Base-by-base conservation (phyloP, 2,113 vertebrate species). In the Ictidomys tridecemlineatus region DNA sequence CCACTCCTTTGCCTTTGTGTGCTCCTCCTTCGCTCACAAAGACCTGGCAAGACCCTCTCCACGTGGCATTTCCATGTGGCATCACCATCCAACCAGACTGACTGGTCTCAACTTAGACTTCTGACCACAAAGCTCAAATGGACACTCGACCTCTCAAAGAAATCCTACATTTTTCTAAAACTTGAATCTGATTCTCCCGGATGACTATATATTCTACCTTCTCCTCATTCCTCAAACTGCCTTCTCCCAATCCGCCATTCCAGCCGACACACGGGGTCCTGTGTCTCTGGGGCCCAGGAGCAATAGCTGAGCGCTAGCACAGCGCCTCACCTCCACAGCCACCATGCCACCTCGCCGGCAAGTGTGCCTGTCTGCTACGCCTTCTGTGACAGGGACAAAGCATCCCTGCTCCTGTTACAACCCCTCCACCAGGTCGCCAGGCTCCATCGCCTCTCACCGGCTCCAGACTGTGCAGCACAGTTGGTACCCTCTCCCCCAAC, bases 131-230 rank as follows among this genome's bases (percentile, higher is more conserved):
- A 85, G 16, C 28, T 85, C 89, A 51, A 12, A 39, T 58, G 30
- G 37, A 20, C 51, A 79, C 34, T 77, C 79, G 17, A 48, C 61
- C 73, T 32, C 74, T 91, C 67, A 63, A 82, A 65, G 39, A 88
- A 91, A 85, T 63, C 65, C 85, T 93, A 30, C 14, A 37, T 80
- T 63, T 94, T 79, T 20, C 80, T 90, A 90, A 89, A 74, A 87
- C 63, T 28, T 84, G 78, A 67, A 51, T 65, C n/a, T 17, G 67
- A 34, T 48, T 87, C 39, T 63, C 83, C 39, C 61, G 79, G 32
- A 73, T 45, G n/a, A 51, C 22, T 22, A 0, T 22, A 0, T 20
- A 22, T 58, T 34, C 48, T 13, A 14, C 63, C 51, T 67, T 84
- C 63, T 78, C 61, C 18, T 94, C 82, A 76, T 51, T 42, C 24